These are phyloP conservation scores for Drosophila mimica DNA, from an alignment of 2,888 invertebrate genomes.

Conservation along the genomic window DNA sequence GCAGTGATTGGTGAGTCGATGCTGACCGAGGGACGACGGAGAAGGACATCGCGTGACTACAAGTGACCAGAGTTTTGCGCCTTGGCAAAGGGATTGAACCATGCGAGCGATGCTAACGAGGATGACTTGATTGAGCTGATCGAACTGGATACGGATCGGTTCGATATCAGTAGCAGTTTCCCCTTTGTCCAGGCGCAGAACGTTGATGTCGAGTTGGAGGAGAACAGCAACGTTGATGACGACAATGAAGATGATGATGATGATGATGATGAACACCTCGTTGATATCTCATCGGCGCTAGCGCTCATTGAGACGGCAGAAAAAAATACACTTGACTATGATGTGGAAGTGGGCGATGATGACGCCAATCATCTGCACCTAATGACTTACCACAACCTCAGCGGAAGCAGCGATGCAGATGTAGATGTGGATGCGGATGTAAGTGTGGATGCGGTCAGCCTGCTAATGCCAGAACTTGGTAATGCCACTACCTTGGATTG, in stretches of 20 bases:
- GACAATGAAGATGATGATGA: constrained; percentile 32
- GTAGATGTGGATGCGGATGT: constrained; percentile 49
- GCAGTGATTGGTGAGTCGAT: constrained; percentile 83
- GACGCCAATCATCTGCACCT: constrained; percentile 66
- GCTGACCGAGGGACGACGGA: constrained; percentile 85
- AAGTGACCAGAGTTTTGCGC: constrained; percentile 89
- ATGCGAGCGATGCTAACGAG: constrained; percentile 69
- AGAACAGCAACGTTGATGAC: constrained; percentile 37
- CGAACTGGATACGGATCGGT: constrained; percentile 60
- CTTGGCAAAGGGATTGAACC: constrained; percentile 83
- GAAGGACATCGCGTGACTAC: constrained; percentile 90
- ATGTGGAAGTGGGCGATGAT: constrained; percentile 33
- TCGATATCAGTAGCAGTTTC: constrained; percentile 65
- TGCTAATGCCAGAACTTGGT: constrained; percentile 75
- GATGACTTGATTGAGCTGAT: constrained; percentile 70
- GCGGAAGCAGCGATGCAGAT: constrained; percentile 40
- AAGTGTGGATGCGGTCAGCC: constrained; percentile 67
- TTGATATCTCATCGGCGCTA: constrained; percentile 57
- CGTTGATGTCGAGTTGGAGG: constrained; percentile 41
- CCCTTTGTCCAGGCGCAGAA: constrained; percentile 82
- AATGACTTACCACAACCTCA: constrained; percentile 58
- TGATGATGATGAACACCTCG: constrained; percentile 27
- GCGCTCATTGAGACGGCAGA: constrained; percentile 44
- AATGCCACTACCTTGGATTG: constrained; percentile 71
- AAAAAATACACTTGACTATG: constrained; percentile 40